Evolutionary conservation across 2,888 invertebrate genomes (phyloP).

Genomic region (Xanthia togata): DNA sequence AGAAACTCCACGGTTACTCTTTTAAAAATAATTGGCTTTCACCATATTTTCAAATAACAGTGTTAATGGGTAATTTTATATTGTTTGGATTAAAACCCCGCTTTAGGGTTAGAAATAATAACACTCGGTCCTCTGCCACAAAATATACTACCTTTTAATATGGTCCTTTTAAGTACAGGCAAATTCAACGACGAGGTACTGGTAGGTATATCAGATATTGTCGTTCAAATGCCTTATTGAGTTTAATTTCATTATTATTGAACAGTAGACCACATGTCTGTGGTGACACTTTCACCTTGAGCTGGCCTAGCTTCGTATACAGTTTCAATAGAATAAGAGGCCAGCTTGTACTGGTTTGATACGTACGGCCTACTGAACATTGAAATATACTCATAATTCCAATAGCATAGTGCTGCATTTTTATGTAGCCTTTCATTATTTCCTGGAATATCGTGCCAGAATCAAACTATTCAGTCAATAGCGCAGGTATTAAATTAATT

Average conservation of each 20-base stretch:
- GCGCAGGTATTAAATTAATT: constrained; percentile 24
- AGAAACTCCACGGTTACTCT: too few species aligned
- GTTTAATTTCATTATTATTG: not conserved
- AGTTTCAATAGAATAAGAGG: not conserved
- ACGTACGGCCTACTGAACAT: not conserved
- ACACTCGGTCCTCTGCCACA: not conserved
- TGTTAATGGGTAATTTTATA: too few species aligned
- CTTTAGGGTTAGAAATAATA: not conserved
- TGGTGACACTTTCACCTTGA: not conserved
- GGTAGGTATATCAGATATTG: not conserved
- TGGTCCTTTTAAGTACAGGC: not conserved
- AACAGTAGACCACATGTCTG: not conserved
- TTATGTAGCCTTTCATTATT: constrained; percentile 11
- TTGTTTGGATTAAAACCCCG: not conserved
- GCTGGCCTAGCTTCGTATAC: not conserved
- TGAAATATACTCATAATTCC: not conserved
- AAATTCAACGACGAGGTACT: not conserved
- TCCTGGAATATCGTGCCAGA: not conserved
- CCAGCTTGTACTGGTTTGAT: too few species aligned
- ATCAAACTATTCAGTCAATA: constrained; percentile 14
- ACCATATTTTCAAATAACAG: too few species aligned
- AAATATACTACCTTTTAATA: not conserved
- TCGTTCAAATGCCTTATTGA: not conserved
- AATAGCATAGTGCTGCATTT: not conserved
- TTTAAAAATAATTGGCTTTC: too few species aligned